Evolutionary conservation across 2,888 invertebrate genomes (phyloP), one percentile per base, ranked within the genome.

Genomic region (Brachypterus glaber): DNA sequence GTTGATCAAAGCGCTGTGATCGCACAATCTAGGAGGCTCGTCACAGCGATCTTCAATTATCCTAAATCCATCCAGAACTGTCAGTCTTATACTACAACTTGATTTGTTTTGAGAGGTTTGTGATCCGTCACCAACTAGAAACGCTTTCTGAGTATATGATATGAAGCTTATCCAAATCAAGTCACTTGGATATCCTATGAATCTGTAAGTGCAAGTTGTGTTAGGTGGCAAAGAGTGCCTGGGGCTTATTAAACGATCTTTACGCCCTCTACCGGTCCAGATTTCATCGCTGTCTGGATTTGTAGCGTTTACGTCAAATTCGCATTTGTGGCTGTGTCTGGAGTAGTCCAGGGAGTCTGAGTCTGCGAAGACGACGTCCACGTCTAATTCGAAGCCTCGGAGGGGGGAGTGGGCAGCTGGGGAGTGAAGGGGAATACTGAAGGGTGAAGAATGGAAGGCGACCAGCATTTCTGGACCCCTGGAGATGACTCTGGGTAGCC

Each of bases 111-210:
- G 37, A 5, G 63, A 43, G 16, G 59, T 57, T 37, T 60, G 62
- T 11, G 60, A 56, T 35, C 55, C 60, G 39, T 64, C 64, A 8
- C 76, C 78, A 42, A 68, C 68, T 51, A 80, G 69, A 44, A 86
- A 68, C 45, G 84, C 82, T 57, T 85, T 76, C 52, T 87, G 82
- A 50, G 81, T 82, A 67, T 85, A 89, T 46, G 86, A 86, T 46
- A 85, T 78, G 62, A 89, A 89, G 64, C 85, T 88, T 49, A 89
- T 71, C 90, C 90, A 90, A 39, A 90, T 79, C 44, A 83, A 73
- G 61, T 88, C 88, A 34, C 79, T 77, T 4, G 79, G 74, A 46
- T 79, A 76, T 17, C 88, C 89, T 58, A 79, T 77, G 61, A 90
- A 86, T 48, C 78, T 80, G 75, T 88, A 90, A 17, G 82, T 82